Evolutionary conservation across 92 coral and sea anemone genomes (phyloP).

Genomic region (Bergia sp.): DNA sequence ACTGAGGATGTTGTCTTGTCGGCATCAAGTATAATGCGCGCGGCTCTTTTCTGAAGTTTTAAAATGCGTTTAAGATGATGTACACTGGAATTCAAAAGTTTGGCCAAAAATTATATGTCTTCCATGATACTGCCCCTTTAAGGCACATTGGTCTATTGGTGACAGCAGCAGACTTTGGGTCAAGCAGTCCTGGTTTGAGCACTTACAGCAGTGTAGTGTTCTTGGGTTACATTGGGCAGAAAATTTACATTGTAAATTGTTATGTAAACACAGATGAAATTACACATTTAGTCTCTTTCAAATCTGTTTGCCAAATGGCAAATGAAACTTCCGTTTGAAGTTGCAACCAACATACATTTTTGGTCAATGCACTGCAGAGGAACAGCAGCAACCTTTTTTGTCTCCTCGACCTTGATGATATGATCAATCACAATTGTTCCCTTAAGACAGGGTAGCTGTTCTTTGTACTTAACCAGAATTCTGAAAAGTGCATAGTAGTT

Average conservation of each 20-base stretch:
- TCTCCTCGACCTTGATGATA: constrained; percentile 28
- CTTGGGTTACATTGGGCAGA: neutral
- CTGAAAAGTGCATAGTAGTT: neutral
- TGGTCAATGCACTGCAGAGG: constrained; percentile 32
- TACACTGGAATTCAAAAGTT: neutral
- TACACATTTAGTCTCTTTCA: constrained; percentile 50
- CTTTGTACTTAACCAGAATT: constrained; percentile 12
- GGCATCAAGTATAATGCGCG: too few relatives aligned
- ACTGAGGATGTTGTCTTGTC: too few relatives aligned
- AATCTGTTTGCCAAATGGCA: constrained; percentile 61
- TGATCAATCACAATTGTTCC: constrained; percentile 45
- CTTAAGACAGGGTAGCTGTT: constrained; percentile 32
- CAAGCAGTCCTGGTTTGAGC: constrained; percentile 17
- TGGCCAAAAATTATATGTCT: neutral
- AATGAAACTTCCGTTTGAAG: constrained; percentile 47
- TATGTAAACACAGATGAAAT: constrained; percentile 17
- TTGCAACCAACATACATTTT: constrained; percentile 53
- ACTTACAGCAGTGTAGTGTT: neutral
- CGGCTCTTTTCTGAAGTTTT: too few relatives aligned
- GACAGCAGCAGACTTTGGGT: constrained; percentile 5
- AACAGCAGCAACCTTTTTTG: constrained; percentile 8
- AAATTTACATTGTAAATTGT: neutral
- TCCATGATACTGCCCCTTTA: neutral
- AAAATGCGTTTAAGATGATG: too few relatives aligned
- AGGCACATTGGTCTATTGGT: neutral